phyloP scores from a whole-genome alignment of 2,797 vertebrate genomes.

The Cyclopterus lumpus region DNA sequence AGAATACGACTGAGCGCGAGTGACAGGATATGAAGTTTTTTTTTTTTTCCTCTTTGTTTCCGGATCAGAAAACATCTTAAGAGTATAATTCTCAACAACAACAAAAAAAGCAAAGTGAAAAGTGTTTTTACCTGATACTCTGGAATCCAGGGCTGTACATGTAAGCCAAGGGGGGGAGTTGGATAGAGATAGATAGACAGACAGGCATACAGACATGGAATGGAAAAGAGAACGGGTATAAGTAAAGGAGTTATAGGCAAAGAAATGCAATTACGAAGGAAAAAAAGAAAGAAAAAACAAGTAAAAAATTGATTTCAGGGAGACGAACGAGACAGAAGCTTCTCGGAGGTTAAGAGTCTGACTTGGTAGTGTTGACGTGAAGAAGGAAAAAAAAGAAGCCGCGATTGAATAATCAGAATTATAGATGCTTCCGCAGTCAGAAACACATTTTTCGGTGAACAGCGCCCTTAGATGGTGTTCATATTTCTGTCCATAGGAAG shows the following conservation, averaged over 20 bases:
- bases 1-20: slow-evolving; percentile 55
- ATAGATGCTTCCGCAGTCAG: slow-evolving; percentile 32
- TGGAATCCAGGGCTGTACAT: slow-evolving; percentile 88
- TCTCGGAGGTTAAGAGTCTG: slow-evolving; percentile 38
- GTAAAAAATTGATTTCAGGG: slow-evolving; percentile 36
- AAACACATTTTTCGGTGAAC: slow-evolving; percentile 8
- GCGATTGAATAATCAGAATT: slow-evolving; percentile 57
- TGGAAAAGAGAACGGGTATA: slow-evolving; percentile 62
- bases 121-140: slow-evolving; percentile 92
- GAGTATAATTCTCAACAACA: slow-evolving; percentile 44
- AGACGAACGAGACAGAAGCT: slow-evolving; percentile 38
- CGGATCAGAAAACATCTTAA: slow-evolving; percentile 41
- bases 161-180: slow-evolving; percentile 80
- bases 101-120: slow-evolving; percentile 50
- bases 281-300: slow-evolving; percentile 20
- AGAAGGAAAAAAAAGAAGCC: slow-evolving; percentile 41
- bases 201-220: slow-evolving; percentile 71
- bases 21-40: slow-evolving; percentile 55
- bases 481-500: slow-evolving; percentile 34
- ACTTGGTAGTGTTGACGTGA: slow-evolving; percentile 33
- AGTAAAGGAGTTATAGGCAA: slow-evolving; percentile 65
- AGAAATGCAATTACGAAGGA: slow-evolving; percentile 46
- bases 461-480: slow-evolving; percentile 12
- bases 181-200: slow-evolving; percentile 72
- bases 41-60: slow-evolving; percentile 1